These are phyloP conservation scores for Xestia sexstrigata DNA, from an alignment of 2,888 invertebrate species.

Conservation along the genomic window DNA sequence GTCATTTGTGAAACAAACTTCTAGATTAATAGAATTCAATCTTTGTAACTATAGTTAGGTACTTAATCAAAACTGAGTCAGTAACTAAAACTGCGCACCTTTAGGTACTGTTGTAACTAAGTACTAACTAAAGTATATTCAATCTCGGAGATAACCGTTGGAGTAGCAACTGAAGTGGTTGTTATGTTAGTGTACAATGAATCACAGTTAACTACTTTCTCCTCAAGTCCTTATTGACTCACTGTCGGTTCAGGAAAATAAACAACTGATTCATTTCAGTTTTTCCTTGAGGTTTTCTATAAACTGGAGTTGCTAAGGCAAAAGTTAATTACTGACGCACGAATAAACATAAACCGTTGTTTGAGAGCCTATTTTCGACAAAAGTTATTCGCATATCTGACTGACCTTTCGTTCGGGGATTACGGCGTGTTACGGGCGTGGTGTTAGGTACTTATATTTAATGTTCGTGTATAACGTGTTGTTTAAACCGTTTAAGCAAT, in stretches of 20 bases:
- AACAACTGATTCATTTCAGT: conserved; percentile 34
- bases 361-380: not conserved
- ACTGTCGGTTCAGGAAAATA: conserved; percentile 33
- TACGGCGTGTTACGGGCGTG: not conserved
- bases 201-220: conserved; percentile 48
- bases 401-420: not conserved
- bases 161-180: conserved; percentile 34
- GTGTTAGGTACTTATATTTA: not conserved
- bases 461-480: not conserved
- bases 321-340: not conserved
- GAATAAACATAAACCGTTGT: not conserved
- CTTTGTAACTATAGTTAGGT: conserved; percentile 1
- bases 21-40: not conserved
- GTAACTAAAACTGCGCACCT: conserved; percentile 4
- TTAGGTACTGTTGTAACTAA: not conserved
- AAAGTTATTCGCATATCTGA: not conserved
- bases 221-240: conserved; percentile 35
- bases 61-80: conserved; percentile 16
- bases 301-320: not conserved
- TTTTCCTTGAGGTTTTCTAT: conserved; percentile 15
- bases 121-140: conserved; percentile 13
- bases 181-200: conserved; percentile 33
- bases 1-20: not conserved
- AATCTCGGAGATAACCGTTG: conserved; percentile 30
- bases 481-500: not conserved